Evolutionary conservation across 2,888 invertebrate species (phyloP).

Genomic region (Caenorhabditis becei): DNA sequence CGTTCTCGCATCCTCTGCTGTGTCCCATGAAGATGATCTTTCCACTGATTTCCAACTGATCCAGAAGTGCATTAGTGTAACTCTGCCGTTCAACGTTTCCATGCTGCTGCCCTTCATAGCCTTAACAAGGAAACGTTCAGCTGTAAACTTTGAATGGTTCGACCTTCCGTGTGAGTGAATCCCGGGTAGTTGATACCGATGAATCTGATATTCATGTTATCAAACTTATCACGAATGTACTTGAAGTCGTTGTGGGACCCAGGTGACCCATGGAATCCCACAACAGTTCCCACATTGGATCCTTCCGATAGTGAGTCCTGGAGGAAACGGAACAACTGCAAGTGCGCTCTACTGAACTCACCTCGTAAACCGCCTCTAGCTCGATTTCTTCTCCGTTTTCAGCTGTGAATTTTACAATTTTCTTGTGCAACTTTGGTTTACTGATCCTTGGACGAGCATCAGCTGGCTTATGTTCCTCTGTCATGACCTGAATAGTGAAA

Average conservation of each 20-base stretch:
- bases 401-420: constrained; percentile 17
- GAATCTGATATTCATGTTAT: constrained; percentile 63
- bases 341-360: constrained; percentile 12
- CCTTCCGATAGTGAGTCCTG: constrained; percentile 68
- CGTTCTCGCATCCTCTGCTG: constrained; percentile 69
- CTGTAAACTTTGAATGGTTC: no score
- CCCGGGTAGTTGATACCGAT: constrained; percentile 74
- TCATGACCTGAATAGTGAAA: neutral
- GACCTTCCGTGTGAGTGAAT: constrained; percentile 39
- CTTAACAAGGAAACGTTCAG: neutral
- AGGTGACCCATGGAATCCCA: constrained; percentile 70
- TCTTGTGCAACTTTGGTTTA: constrained; percentile 15
- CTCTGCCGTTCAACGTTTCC: constrained; percentile 65
- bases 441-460: neutral
- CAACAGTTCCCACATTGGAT: constrained; percentile 65
- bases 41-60: constrained; percentile 54
- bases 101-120: constrained; percentile 47
- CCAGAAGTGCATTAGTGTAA: constrained; percentile 62
- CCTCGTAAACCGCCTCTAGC: constrained; percentile 56
- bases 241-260: constrained; percentile 75
- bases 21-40: constrained; percentile 64
- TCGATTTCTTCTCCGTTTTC: constrained; percentile 22
- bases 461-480: neutral
- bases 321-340: neutral
- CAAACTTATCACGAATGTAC: constrained; percentile 64